A percentile compares a stretch with the other conserved stretches of the same genome.
Evolutionary conservation across 1,140 invertebrate genomes (phyloP).

Genomic region (Arctopsyche grandis): DNA sequence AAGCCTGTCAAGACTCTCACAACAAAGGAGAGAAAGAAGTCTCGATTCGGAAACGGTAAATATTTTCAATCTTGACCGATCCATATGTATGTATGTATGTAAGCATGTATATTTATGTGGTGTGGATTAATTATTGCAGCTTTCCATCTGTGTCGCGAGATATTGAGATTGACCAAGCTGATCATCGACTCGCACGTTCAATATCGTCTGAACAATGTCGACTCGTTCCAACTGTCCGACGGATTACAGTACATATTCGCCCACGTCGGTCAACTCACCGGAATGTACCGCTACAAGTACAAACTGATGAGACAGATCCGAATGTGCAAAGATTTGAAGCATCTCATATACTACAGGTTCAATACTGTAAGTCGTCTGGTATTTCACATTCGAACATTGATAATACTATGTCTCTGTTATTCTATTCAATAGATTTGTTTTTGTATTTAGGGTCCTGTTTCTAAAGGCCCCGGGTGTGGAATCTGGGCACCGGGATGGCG

Average conservation of each 20-base stretch:
- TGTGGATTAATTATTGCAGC: slow-evolving; percentile 68
- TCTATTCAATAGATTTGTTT: slow-evolving; percentile 40
- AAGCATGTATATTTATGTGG: not conserved
- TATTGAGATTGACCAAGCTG: slow-evolving; percentile 95
- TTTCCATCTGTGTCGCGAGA: slow-evolving; percentile 99
- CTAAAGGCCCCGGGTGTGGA: slow-evolving; percentile 99
- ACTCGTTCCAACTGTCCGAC: slow-evolving; percentile 98
- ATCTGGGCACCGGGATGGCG: slow-evolving; percentile 99
- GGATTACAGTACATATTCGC: slow-evolving; percentile 99
- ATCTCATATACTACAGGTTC: slow-evolving; percentile 99
- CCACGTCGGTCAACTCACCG: slow-evolving; percentile 98
- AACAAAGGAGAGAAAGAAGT: slow-evolving; percentile 99
- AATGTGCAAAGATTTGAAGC: slow-evolving; percentile 99
- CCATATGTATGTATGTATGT: not conserved
- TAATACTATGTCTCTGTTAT: slow-evolving; percentile 36
- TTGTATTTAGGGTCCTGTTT: slow-evolving; percentile 85
- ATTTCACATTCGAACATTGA: slow-evolving; percentile 17
- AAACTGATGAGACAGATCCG: slow-evolving; percentile 99
- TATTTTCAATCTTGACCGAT: slow-evolving; percentile 32
- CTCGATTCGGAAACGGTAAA: slow-evolving; percentile 96
- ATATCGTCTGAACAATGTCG: slow-evolving; percentile 98
- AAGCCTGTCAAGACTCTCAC: slow-evolving; percentile 99
- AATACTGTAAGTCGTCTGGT: slow-evolving; percentile 83
- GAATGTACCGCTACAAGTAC: slow-evolving; percentile 99
- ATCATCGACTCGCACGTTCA: slow-evolving; percentile 99